Evolutionary conservation across 2,888 invertebrate genomes (phyloP), one percentile per base, ranked within the genome.

Genomic region (Monopis laevigella): DNA sequence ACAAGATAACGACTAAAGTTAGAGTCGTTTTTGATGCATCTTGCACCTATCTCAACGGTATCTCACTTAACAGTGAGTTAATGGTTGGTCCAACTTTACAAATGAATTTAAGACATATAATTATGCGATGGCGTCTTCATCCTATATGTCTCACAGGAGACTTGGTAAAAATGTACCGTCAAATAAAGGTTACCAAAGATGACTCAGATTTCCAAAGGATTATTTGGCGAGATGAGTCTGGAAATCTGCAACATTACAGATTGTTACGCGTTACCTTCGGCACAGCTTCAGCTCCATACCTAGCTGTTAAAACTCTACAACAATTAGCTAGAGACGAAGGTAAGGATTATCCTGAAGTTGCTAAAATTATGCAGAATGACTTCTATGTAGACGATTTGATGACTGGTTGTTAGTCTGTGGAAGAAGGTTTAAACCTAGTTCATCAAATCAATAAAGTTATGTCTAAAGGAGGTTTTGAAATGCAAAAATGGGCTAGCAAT

Each of bases 91-190:
- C 55, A 10, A 46, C 44, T 1, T 30, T 56, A 2, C 56, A 59
- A 40, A 26, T 45, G 4, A 52, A 54, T 29, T 38, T 59, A 34
- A 45, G 55, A 18, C 49, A 51, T 14, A 41, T 59, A 3, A 32
- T 58, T 3, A 44, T 53, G 43, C 39, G 51, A 7, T 58, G 57
- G 52, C 38, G 56, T 18, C 24, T 7, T 1, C 36, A 52, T 36
- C 45, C 42, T 1, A 43, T 55, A 1, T 49, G 47, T 14, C 29
- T 59, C 1, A 47, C 49, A 1, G 51, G 55, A 1, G 58, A 55
- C 29, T 48, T 59, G 7, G 39, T 49, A 5, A 55, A 61, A 44
- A 61, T 62, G 58, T 62, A 56, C 28, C 39, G 56, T 0, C 52
- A 55, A 44, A 44, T 58, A 2, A 43, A 41, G 4, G 48, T 59